Conservation (phyloP, 2,888 invertebrate species). For the Brachyopa scutellaris region DNA sequence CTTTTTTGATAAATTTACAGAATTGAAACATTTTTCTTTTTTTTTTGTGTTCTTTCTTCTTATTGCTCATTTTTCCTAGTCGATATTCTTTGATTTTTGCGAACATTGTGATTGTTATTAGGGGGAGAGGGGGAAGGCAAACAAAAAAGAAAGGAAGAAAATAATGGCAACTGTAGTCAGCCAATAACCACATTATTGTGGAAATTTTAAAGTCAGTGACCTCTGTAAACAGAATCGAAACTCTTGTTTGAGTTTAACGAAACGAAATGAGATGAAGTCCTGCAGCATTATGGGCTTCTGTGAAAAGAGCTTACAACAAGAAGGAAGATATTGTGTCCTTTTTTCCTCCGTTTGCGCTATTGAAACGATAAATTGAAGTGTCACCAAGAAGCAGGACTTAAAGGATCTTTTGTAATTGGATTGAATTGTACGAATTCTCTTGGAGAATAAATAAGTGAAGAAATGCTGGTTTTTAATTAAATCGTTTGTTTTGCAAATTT, state of each 20-base stretch:
- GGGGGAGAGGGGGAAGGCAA: neutral
- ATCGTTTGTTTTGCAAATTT: no score
- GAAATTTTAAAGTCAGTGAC: slow-evolving; percentile 55
- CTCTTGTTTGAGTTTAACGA: slow-evolving; percentile 32
- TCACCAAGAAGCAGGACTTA: neutral
- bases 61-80: slow-evolving; percentile 5
- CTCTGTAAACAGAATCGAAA: slow-evolving; percentile 18
- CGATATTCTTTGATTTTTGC: slow-evolving; percentile 43
- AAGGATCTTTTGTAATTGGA: slow-evolving; percentile 39
- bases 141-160: neutral
- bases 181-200: slow-evolving; percentile 63
- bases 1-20: slow-evolving; percentile 49
- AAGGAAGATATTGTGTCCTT: slow-evolving; percentile 7
- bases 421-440: slow-evolving; percentile 42
- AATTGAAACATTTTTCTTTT: slow-evolving; percentile 1
- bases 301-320: slow-evolving; percentile 33
- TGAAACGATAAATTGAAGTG: slow-evolving; percentile 34
- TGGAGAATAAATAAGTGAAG: neutral
- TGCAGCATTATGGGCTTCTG: slow-evolving; percentile 18
- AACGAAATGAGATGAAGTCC: slow-evolving; percentile 50
- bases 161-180: slow-evolving; percentile 11
- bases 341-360: neutral
- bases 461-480: slow-evolving; percentile 12
- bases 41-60: neutral
- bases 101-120: neutral